These are phyloP conservation scores for Protonemura montana DNA, from an alignment of 2,888 invertebrate genomes.

Conservation along the genomic window DNA sequence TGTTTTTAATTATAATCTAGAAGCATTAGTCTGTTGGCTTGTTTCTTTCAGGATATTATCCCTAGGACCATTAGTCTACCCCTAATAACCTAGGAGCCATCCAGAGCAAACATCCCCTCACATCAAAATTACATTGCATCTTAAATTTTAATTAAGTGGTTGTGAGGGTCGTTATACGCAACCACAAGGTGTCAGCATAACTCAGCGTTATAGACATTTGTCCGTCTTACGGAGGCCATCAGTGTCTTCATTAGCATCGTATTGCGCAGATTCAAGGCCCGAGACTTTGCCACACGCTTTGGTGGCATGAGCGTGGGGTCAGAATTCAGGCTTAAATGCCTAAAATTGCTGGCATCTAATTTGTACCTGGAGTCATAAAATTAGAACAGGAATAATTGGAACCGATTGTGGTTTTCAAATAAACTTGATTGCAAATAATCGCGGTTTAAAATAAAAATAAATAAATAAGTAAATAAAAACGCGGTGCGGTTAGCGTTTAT, in stretches of 20 bases:
- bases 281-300: no score
- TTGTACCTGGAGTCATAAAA: no score
- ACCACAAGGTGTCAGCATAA: constrained; percentile 36
- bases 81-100: constrained; percentile 30
- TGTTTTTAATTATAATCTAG: constrained; percentile 46
- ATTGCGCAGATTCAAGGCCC: not conserved
- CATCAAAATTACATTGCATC: constrained; percentile 43
- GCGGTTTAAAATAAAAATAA: no score
- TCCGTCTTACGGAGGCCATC: not conserved
- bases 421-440: no score
- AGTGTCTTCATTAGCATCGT: not conserved
- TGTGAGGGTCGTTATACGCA: not conserved
- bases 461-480: no score
- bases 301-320: no score
- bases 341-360: no score
- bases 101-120: constrained; percentile 13
- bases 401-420: no score
- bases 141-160: constrained; percentile 47
- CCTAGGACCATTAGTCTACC: constrained; percentile 26
- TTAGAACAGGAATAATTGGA: no score
- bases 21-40: constrained; percentile 43
- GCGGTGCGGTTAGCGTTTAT: no score
- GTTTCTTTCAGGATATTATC: constrained; percentile 23
- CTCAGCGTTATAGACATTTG: constrained; percentile 12
- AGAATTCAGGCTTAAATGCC: no score